phyloP scores from a whole-genome alignment of 2,797 vertebrate species.

The Eutrigla gurnardus region DNA sequence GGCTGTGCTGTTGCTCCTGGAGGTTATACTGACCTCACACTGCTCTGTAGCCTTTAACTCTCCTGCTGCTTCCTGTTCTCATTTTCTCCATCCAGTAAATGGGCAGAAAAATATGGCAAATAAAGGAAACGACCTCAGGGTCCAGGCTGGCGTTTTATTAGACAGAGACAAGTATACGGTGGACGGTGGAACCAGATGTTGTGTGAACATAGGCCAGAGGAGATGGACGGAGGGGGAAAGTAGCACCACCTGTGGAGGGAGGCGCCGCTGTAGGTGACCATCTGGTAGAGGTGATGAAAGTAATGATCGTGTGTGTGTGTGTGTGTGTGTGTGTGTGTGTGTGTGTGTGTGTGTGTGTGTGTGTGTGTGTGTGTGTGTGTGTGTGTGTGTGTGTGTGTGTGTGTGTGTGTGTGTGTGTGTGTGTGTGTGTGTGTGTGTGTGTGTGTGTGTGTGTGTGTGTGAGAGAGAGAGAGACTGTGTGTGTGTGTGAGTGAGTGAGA shows the following conservation, averaged over 20 bases:
- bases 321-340: conserved; percentile 16
- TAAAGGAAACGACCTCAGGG: conserved; percentile 41
- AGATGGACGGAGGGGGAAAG: conserved; percentile 32
- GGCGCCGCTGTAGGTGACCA: conserved; percentile 43
- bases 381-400: conserved; percentile 5
- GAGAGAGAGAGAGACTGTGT: not conserved
- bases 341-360: not conserved
- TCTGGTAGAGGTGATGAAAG: conserved; percentile 47
- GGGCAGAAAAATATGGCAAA: conserved; percentile 29
- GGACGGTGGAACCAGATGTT: conserved; percentile 61
- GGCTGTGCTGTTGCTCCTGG: not conserved
- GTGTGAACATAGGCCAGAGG: conserved; percentile 49
- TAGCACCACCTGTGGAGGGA: conserved; percentile 56
- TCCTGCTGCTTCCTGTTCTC: conserved; percentile 26
- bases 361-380: not conserved
- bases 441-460: not conserved
- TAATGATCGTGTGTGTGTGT: conserved; percentile 11
- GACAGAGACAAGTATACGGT: conserved; percentile 37
- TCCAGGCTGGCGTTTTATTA: conserved; percentile 35
- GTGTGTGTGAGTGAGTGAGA: conserved; percentile 6
- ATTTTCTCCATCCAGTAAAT: conserved; percentile 28
- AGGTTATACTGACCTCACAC: conserved; percentile 7
- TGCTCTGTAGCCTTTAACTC: not conserved
- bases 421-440: conserved; percentile 4
- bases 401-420: not conserved